Evolutionary conservation across 2,888 invertebrate genomes (phyloP), one percentile per base, ranked within the genome.

Genomic region (Aphidius colemani): DNA sequence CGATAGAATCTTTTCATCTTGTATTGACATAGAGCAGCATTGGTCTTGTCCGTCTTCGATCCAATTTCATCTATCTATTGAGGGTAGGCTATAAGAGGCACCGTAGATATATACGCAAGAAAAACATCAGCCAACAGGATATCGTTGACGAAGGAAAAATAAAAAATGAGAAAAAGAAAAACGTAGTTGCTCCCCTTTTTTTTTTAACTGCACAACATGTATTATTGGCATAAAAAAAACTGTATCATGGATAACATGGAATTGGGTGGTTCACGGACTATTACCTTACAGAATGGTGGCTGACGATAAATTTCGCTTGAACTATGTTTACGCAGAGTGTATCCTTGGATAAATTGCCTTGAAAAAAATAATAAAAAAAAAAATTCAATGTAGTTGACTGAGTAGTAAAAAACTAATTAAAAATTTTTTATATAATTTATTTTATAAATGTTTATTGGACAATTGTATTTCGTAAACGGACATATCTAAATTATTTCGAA

Each of bases 31-130:
- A 40, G 44, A 60, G 66, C 61, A 51, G 61, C 58, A 51, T 53
- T 50, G 53, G 59, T 59, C 53, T 56, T 63, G 61, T 61, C 68
- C 44, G 30, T 56, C 72, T 70, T 69, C 72, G 73, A 74, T 74
- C 73, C 73, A 74, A 74, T 73, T 73, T 73, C 70, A 68, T 71
- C 68, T 67, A 69, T 68, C 68, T 70, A 69, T 68, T 65, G 69
- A 71, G 69, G 68, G 66, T 64, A 66, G 67, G 62, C 63, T 56
- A 61, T 63, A 61, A 51, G 59, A 59, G 48, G 45, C 45, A 62
- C 43, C 30, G 39, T 8, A 39, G 30, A 39, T 39, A 51, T 51
- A 30, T 56, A 13, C n/a, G 6, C 41, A 41, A 45, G 10, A 56
- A 43, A 44, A 43, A 41, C 56, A 56, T 30, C 30, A 30, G 30